Base-by-base conservation (phyloP, 64 coral and sea anemone species). In the Porites australiensis region DNA sequence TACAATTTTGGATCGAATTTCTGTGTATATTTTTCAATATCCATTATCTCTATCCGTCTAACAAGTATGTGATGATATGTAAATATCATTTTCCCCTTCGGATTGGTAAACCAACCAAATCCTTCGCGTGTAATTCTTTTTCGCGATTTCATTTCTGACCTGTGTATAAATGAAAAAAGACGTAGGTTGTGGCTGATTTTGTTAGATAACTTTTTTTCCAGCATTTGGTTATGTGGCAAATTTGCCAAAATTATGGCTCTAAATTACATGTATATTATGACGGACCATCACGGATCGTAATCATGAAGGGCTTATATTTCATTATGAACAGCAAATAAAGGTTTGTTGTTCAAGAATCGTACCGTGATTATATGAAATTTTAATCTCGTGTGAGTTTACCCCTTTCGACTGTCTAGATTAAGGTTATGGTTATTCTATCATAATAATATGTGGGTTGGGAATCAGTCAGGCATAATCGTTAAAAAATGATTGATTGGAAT, bases 321-420 rank as follows among this genome's bases (percentile, higher is more conserved):
- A 5, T 75, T 14, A 45, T 5, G 6, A 37, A 48, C 72, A 77
- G 74, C 74, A 77, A 54, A 77, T 77, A 77, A 77, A 77, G 19
- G 19, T 18, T n/a, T 6, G 2, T 77, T n/a, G 53, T 50, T 15
- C 19, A 51, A 16, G 18, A 19, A 10, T 4, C 53, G 16, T 8
- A 9, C 16, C 53, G 47, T 52, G 47, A 19, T 77, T 8, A 50
- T 21, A 77, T 77, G 74, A 51, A 52, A 77, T 19, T 52, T 8
- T 77, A 77, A 77, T 77, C 74, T 19, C 10, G 74, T 77, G 4
- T 77, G 27, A 37, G 27, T 77, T 52, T 46, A 73, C 20, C 22
- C 4, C 43, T 73, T 4, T 45, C 46, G 46, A 52, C 53, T 7
- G 9, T 53, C 47, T 5, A 52, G 48, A 52, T 51, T 37, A 37